Percentiles rank a stretch among this genome's conserved stretches.
phyloP scores from a whole-genome alignment of 2,797 vertebrate species.

The Ataeniobius toweri region DNA sequence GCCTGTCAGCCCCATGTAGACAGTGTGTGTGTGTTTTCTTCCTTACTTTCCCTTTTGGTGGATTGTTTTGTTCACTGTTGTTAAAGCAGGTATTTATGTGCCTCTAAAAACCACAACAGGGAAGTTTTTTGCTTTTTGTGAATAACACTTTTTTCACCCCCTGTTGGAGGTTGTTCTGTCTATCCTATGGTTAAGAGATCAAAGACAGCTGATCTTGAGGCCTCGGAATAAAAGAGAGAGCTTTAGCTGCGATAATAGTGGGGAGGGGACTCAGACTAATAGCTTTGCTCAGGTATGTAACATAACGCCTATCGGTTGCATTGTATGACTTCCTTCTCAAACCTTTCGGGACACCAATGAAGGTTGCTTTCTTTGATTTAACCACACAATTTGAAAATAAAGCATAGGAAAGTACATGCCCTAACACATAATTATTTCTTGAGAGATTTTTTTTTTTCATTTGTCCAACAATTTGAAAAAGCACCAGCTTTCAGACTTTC shows the following conservation, averaged over 20 bases:
- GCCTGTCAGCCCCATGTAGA: conserved; percentile 46
- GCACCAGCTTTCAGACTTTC: conserved; percentile 41
- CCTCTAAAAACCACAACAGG: conserved; percentile 56
- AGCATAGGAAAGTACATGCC: conserved; percentile 37
- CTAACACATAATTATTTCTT: conserved; percentile 43
- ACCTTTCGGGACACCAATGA: conserved; percentile 32
- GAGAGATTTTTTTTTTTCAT: conserved; percentile 38
- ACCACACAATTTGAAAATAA: conserved; percentile 46
- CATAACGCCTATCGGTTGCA: conserved; percentile 38
- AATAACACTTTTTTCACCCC: conserved; percentile 57
- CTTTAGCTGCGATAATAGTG: conserved; percentile 77
- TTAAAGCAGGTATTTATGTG: conserved; percentile 50
- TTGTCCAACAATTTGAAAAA: conserved; percentile 50
- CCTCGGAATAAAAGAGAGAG: conserved; percentile 65
- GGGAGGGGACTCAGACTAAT: conserved; percentile 44
- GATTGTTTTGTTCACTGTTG: conserved; percentile 67
- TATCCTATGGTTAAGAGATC: conserved; percentile 68
- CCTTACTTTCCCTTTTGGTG: conserved; percentile 38
- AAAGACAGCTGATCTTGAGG: conserved; percentile 68
- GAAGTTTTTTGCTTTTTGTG: conserved; percentile 53
- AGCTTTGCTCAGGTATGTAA: conserved; percentile 53
- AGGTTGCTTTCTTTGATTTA: conserved; percentile 39
- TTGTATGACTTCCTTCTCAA: conserved; percentile 40
- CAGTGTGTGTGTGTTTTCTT: conserved; percentile 4
- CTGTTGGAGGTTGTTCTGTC: conserved; percentile 52